Percentiles rank a stretch among this genome's conserved stretches.
Evolutionary conservation across 1,140 invertebrate genomes (phyloP).

Genomic region (Metaphire vulgaris): DNA sequence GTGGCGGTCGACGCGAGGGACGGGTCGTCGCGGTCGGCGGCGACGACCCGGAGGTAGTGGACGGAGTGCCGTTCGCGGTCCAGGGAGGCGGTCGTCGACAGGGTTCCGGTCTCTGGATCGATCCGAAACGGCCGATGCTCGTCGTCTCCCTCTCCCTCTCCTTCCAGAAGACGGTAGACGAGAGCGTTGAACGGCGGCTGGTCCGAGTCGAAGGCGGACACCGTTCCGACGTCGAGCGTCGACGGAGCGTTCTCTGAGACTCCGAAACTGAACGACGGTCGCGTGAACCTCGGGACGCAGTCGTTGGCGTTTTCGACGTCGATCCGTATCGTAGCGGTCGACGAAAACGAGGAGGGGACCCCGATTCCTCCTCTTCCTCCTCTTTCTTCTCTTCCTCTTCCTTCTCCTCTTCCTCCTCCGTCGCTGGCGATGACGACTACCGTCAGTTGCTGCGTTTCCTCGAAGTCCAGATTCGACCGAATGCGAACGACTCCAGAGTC

Average conservation of each 20-base stretch:
- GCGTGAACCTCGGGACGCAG: background rate
- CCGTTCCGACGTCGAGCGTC: background rate
- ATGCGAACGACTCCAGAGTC: background rate
- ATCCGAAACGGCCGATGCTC: conserved; percentile 72
- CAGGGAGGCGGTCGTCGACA: conserved; percentile 76
- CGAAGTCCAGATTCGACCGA: conserved; percentile 21
- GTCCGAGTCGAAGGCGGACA: conserved; percentile 12
- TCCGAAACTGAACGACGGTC: background rate
- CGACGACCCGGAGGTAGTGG: conserved; percentile 19
- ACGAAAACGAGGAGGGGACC: background rate
- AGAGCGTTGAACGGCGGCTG: conserved; percentile 16
- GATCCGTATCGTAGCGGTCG: background rate
- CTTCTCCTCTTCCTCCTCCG: conserved; percentile 8
- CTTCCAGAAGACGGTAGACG: conserved; percentile 42
- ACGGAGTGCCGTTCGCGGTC: conserved; percentile 61
- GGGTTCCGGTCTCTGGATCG: conserved; percentile 76
- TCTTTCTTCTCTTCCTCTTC: too few species aligned
- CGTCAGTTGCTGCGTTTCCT: conserved; percentile 10
- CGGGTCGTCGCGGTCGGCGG: background rate
- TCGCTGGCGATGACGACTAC: conserved; percentile 22
- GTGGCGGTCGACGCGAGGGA: conserved; percentile 2
- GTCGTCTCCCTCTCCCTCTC: conserved; percentile 43
- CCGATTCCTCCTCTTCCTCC: too few species aligned
- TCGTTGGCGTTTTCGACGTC: background rate
- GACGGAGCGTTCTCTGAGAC: background rate